A percentile compares a stretch with the other conserved stretches of the same genome.
These are phyloP conservation scores for Hypomecis punctinalis DNA, from an alignment of 2,888 invertebrate species.

Conservation along the genomic window DNA sequence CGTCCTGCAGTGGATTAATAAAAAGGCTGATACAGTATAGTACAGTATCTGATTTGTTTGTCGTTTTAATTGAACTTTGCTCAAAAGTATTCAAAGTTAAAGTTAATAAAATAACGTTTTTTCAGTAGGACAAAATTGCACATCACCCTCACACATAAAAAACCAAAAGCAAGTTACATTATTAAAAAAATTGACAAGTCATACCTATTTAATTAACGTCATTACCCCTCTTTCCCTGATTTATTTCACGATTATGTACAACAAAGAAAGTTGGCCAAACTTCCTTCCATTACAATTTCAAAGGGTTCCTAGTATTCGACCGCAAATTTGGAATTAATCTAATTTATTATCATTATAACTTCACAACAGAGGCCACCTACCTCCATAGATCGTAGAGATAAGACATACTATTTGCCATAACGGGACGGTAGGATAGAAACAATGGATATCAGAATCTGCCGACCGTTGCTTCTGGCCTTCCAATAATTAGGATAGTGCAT, in stretches of 20 bases:
- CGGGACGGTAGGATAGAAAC: slow-evolving; percentile 44
- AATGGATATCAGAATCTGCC: slow-evolving; percentile 51
- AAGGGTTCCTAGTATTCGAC: slow-evolving; percentile 37
- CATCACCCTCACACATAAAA: too few relatives aligned
- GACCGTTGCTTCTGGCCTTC: slow-evolving; percentile 64
- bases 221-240: slow-evolving; percentile 20
- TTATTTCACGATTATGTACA: slow-evolving; percentile 24
- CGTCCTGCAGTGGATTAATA: too few relatives aligned
- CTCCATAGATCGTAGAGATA: slow-evolving; percentile 39
- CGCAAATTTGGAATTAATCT: slow-evolving; percentile 39
- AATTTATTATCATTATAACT: slow-evolving; percentile 43
- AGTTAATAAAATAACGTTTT: too few relatives aligned
- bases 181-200: not conserved
- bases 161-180: too few relatives aligned
- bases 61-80: too few relatives aligned
- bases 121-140: too few relatives aligned
- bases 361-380: slow-evolving; percentile 28
- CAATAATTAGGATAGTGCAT: slow-evolving; percentile 88
- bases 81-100: too few relatives aligned
- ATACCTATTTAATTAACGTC: slow-evolving; percentile 11
- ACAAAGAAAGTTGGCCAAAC: slow-evolving; percentile 34
- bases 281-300: slow-evolving; percentile 37
- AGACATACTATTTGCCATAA: slow-evolving; percentile 40
- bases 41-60: too few relatives aligned
- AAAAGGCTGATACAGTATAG: too few relatives aligned